Conservation (phyloP, 2,888 invertebrate genomes). For the Drosophila mimica region DNA sequence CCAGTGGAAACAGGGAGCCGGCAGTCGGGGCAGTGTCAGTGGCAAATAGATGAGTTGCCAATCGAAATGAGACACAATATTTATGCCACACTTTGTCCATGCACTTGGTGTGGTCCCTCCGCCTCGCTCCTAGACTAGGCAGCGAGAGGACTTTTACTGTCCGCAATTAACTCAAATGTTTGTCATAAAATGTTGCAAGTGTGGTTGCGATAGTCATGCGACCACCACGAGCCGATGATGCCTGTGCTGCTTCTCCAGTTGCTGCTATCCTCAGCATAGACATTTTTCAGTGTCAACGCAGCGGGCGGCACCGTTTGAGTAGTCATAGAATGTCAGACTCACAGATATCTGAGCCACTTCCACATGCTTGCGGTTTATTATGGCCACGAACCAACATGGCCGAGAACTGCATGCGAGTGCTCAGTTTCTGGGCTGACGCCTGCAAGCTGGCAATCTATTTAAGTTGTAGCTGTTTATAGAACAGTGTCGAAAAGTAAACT, state of each 20-base stretch:
- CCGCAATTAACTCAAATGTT: conserved; percentile 79
- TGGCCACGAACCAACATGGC: conserved; percentile 66
- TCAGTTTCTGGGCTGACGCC: conserved; percentile 1
- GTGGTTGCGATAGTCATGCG: conserved; percentile 36
- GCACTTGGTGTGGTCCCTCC: conserved; percentile 66
- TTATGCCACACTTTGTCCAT: conserved; percentile 71
- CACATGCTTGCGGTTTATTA: conserved; percentile 57
- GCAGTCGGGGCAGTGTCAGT: conserved; percentile 8
- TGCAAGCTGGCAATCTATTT: neutral
- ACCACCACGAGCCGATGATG: conserved; percentile 28
- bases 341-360: conserved; percentile 62
- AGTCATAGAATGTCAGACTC: conserved; percentile 34
- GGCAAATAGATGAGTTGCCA: conserved; percentile 72
- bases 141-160: conserved; percentile 47
- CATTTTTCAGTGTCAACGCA: conserved; percentile 78
- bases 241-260: neutral
- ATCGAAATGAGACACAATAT: conserved; percentile 72
- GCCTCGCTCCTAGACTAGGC: neutral
- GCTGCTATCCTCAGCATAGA: conserved; percentile 38
- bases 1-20: neutral
- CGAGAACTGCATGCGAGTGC: neutral
- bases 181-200: conserved; percentile 77
- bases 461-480: neutral
- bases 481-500: neutral
- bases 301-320: conserved; percentile 74